A percentile compares a stretch with the other conserved stretches of the same genome.
These are phyloP conservation scores for Procavia capensis DNA, from an alignment of 2,113 vertebrate species.

Conservation along the genomic window DNA sequence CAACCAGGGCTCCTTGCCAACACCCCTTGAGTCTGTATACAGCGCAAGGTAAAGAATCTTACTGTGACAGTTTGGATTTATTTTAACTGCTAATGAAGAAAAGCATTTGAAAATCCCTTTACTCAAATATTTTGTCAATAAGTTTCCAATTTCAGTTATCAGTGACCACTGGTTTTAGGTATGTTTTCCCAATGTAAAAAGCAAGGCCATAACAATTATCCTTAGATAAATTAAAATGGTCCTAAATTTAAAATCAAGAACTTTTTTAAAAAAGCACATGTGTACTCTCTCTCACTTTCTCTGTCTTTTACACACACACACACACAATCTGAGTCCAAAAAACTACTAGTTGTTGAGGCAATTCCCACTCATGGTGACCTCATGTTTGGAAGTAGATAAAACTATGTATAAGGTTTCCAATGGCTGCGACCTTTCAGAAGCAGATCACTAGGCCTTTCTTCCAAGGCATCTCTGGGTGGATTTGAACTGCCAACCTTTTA, in stretches of 20 bases:
- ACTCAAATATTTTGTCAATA: slow-evolving; percentile 26
- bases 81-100: slow-evolving; percentile 49
- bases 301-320: too few relatives aligned
- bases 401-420: too few relatives aligned
- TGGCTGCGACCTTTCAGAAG: too few relatives aligned
- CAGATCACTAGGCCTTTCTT: too few relatives aligned
- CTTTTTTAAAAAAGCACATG: too few relatives aligned
- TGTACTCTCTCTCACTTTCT: too few relatives aligned
- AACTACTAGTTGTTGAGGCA: too few relatives aligned
- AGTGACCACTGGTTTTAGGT: slow-evolving; percentile 11
- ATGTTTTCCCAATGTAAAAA: slow-evolving; percentile 38
- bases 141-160: background rate
- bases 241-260: slow-evolving; percentile 54
- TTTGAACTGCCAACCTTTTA: too few relatives aligned
- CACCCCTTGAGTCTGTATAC: background rate
- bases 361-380: too few relatives aligned
- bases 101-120: slow-evolving; percentile 25
- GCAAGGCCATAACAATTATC: background rate
- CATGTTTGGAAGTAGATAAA: too few relatives aligned
- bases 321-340: background rate
- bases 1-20: background rate
- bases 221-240: slow-evolving; percentile 52
- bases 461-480: too few relatives aligned
- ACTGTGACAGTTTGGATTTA: background rate
- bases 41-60: slow-evolving; percentile 9